Conservation (phyloP, 1,140 invertebrate genomes). For the Hestina assimilis region DNA sequence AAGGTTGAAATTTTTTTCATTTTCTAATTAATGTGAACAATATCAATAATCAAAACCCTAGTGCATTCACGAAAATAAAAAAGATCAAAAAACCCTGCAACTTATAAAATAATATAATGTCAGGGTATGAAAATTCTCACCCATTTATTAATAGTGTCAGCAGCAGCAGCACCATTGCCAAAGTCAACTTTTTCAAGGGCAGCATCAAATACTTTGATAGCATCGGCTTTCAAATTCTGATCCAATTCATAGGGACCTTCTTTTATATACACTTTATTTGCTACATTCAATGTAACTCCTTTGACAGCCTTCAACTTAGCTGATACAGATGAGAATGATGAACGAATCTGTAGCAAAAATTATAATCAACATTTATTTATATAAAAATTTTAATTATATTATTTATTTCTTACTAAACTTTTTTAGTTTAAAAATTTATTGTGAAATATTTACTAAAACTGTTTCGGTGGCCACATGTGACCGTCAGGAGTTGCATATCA, state of each 20-base stretch:
- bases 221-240: conserved; percentile 52
- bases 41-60: background rate
- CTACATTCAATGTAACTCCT: conserved; percentile 61
- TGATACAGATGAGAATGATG: conserved; percentile 47
- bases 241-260: conserved; percentile 58
- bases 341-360: conserved; percentile 54
- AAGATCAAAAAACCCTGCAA: too few species aligned
- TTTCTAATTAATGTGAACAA: background rate
- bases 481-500: too few species aligned
- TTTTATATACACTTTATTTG: conserved; percentile 65
- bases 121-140: too few species aligned
- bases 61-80: background rate
- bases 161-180: conserved; percentile 32
- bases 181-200: conserved; percentile 62
- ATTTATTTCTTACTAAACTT: too few species aligned
- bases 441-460: too few species aligned
- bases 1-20: too few species aligned
- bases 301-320: conserved; percentile 51
- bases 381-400: background rate
- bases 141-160: conserved; percentile 58
- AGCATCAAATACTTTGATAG: conserved; percentile 64
- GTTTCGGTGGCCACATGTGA: too few species aligned
- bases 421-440: too few species aligned
- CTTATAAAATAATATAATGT: too few species aligned
- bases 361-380: background rate